These are phyloP conservation scores for Drepana falcataria DNA, from an alignment of 2,888 invertebrate species.

Conservation along the genomic window DNA sequence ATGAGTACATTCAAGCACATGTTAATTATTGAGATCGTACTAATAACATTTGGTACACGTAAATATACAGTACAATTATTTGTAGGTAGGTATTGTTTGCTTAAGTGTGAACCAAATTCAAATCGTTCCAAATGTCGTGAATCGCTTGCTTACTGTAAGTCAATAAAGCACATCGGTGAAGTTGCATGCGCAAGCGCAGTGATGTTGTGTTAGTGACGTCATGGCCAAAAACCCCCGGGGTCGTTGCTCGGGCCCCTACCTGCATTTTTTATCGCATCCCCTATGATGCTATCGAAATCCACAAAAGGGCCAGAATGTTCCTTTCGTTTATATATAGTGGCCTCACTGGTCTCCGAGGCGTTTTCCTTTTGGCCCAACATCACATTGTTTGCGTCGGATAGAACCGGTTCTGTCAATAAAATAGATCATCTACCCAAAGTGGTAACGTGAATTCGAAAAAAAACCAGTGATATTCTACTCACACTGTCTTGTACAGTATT, in stretches of 20 bases:
- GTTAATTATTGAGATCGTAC: neutral
- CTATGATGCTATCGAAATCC: constrained; percentile 57
- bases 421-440: neutral
- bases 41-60: neutral
- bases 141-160: constrained; percentile 2
- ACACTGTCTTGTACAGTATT: too few relatives aligned
- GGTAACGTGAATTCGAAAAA: neutral
- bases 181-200: constrained; percentile 35
- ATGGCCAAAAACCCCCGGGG: constrained; percentile 58
- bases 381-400: neutral
- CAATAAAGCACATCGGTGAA: constrained; percentile 31
- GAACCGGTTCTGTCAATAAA: constrained; percentile 1
- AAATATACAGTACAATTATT: neutral
- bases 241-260: constrained; percentile 72
- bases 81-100: neutral
- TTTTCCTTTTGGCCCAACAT: neutral
- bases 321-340: constrained; percentile 17
- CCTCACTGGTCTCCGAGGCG: neutral
- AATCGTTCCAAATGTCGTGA: neutral
- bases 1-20: neutral
- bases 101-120: neutral
- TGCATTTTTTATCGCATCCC: constrained; percentile 75
- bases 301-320: constrained; percentile 40
- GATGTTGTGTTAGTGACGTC: constrained; percentile 57
- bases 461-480: too few relatives aligned